These are phyloP conservation scores for Brachyistius frenatus DNA, from an alignment of 2,113 vertebrate species.

Conservation along the genomic window DNA sequence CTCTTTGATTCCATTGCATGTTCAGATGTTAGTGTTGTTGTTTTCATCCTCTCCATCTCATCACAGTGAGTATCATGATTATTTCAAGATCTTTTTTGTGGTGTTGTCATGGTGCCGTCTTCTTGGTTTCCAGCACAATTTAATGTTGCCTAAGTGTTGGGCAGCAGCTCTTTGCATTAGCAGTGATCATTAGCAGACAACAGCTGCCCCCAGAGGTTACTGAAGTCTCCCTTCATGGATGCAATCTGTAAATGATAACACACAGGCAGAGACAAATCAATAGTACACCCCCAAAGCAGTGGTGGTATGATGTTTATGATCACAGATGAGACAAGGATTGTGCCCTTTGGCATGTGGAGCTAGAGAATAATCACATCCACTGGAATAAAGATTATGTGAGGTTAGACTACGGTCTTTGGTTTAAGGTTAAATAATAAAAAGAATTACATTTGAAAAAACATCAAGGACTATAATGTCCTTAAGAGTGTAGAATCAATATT, in stretches of 20 bases:
- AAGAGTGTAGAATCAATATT: conserved; percentile 12
- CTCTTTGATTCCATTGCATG: too few relatives aligned
- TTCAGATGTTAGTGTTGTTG: neutral
- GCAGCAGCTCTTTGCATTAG: conserved; percentile 42
- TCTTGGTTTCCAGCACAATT: conserved; percentile 13
- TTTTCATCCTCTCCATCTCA: neutral
- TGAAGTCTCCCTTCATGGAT: conserved; percentile 35
- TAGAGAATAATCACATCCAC: conserved; percentile 20
- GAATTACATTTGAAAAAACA: neutral
- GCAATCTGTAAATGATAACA: conserved; percentile 54
- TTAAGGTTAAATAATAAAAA: conserved; percentile 17
- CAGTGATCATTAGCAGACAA: conserved; percentile 50
- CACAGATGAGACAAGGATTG: conserved; percentile 37
- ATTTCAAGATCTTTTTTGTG: neutral
- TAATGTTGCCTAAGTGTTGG: conserved; percentile 2
- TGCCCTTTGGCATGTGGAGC: conserved; percentile 30
- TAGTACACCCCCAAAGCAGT: conserved; percentile 42
- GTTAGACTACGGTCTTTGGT: conserved; percentile 3
- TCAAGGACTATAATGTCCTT: neutral
- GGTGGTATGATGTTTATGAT: conserved; percentile 47
- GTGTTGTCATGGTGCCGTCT: neutral
- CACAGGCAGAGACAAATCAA: conserved; percentile 54
- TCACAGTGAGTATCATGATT: neutral
- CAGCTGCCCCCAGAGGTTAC: conserved; percentile 41
- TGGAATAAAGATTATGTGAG: conserved; percentile 15